Conservation (phyloP, 2,797 vertebrate species). For the Takifugu rubripes region DNA sequence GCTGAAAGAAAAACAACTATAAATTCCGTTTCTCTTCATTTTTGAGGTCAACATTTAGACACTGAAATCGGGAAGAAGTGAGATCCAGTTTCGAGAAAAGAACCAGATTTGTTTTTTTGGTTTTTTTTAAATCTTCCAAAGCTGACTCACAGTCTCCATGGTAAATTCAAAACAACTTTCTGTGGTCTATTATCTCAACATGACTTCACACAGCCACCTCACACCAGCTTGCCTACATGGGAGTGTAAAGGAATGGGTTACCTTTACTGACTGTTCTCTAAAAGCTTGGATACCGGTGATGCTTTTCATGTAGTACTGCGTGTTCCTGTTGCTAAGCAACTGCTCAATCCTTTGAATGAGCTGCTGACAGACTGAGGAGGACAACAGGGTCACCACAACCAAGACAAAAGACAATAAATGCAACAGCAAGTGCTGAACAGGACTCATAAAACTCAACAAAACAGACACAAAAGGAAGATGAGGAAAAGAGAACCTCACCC, state of each 20-base stretch:
- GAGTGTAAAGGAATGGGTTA: conserved; percentile 58
- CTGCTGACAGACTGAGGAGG: conserved; percentile 85
- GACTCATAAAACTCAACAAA: conserved; percentile 28
- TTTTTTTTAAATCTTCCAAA: conserved; percentile 28
- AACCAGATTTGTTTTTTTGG: too few species aligned
- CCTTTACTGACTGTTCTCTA: conserved; percentile 89
- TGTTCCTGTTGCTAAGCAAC: conserved; percentile 87
- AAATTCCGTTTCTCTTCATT: conserved; percentile 32
- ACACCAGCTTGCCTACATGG: conserved; percentile 9
- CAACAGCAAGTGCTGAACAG: conserved; percentile 36
- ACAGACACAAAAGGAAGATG: conserved; percentile 3
- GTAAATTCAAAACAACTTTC: conserved; percentile 14
- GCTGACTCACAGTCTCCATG: conserved; percentile 33
- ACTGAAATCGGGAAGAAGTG: conserved; percentile 15
- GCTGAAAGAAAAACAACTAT: conserved; percentile 61
- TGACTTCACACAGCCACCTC: conserved; percentile 8
- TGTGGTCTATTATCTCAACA: conserved; percentile 5
- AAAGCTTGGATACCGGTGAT: conserved; percentile 87
- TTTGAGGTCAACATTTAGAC: conserved; percentile 16
- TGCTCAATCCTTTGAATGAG: conserved; percentile 86
- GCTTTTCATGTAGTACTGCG: conserved; percentile 89
- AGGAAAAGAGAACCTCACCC: conserved; percentile 72
- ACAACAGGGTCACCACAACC: conserved; percentile 51
- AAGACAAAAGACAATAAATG: conserved; percentile 49
- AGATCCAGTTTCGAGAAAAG: conserved; percentile 28